Evolutionary conservation across 2,797 vertebrate species (phyloP), one percentile per base, ranked within the genome.

Genomic region (Myotis vivesi): DNA sequence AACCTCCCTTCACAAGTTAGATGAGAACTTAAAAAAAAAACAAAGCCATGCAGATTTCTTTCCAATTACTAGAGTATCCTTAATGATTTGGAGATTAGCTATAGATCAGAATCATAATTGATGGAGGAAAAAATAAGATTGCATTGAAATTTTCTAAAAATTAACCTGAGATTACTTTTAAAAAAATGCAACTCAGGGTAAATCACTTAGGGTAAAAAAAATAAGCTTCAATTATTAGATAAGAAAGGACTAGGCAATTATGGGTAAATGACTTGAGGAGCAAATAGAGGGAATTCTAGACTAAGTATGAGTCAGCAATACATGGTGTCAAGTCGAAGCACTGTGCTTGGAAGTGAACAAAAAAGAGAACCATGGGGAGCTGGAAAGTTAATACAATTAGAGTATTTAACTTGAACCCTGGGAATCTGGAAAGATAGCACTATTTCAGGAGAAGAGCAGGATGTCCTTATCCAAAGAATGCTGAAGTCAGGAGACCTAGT

Each of bases 31-130:
- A 96, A 96, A 89, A 97, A 94, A 92, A 95, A 89, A 89, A 93
- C 81, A 92, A 53, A 86, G 11, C 25, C 53, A 57, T 62, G 59
- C 5, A 30, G 38, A 93, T 96, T 95, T 96, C 82, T 94, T 97
- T 96, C 84, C 96, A 96, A 95, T 97, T 96, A 95, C 71, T 51
- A 57, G 23, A 93, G 88, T 62, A 93, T 73, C 85, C 72, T 95
- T 97, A 96, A 96, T 96, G 96, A 96, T 97, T 66, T 96, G 22
- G 66, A 95, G 93, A 97, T 97, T 97, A 96, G 82, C 94, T 96
- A 84, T 94, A 95, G 92, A 97, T 97, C 94, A 95, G 96, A 97
- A 97, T 88, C 66, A 93, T 89, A 96, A 96, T 94, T 1, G 8
- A 94, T 80, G 68, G 87, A 33, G 36, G 10, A 85, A 92, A 91